A percentile compares a stretch with the other conserved stretches of the same genome.
Conservation (phyloP, 2,797 vertebrate genomes). For the Hydrocynus forskahlii region DNA sequence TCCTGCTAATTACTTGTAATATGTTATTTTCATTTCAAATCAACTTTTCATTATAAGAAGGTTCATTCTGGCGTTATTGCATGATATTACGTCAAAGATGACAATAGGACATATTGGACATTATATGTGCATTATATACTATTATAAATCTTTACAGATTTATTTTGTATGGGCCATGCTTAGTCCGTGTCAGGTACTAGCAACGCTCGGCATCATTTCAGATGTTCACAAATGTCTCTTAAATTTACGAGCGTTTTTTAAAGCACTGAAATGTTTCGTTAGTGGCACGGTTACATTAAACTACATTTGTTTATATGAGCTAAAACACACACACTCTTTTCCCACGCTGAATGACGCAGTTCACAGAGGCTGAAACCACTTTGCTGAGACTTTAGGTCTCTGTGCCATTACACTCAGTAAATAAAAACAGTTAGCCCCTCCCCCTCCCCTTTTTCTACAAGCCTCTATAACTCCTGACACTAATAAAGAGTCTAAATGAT, state of each 20-base stretch:
- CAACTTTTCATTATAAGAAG: too few species aligned
- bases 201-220: slow-evolving; percentile 62
- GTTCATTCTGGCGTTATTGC: too few species aligned
- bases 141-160: background rate
- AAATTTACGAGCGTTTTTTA: slow-evolving; percentile 68
- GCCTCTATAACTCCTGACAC: slow-evolving; percentile 24
- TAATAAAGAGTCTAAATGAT: slow-evolving; percentile 46
- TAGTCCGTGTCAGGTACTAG: slow-evolving; percentile 62
- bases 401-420: slow-evolving; percentile 33
- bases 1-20: too few species aligned
- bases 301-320: slow-evolving; percentile 73
- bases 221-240: slow-evolving; percentile 34
- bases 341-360: slow-evolving; percentile 56
- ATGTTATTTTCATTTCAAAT: too few species aligned
- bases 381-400: slow-evolving; percentile 22
- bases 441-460: slow-evolving; percentile 32
- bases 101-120: too few species aligned
- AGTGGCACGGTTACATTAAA: slow-evolving; percentile 74
- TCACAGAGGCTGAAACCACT: slow-evolving; percentile 20
- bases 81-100: too few species aligned
- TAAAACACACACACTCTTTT: slow-evolving; percentile 53
- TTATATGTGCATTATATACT: background rate
- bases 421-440: slow-evolving; percentile 39
- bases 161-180: background rate
- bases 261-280: slow-evolving; percentile 73